Base-by-base conservation (phyloP, 2,113 vertebrate species). In the Catagonus wagneri region DNA sequence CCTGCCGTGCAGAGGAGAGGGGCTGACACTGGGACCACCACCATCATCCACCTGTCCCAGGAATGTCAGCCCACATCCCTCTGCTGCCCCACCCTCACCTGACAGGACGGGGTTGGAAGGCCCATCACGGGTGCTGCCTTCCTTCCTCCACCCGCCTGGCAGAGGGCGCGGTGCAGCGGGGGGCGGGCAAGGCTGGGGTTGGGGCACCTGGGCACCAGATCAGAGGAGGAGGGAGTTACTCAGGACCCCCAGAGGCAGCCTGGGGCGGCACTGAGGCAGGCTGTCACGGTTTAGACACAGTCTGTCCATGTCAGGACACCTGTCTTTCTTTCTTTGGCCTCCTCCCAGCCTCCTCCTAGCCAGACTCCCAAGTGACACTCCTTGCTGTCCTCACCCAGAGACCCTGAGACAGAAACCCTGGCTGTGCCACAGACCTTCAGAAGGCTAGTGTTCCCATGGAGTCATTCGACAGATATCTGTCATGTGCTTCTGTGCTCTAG, bases 61-160 rank as follows among this genome's bases (percentile, higher is more conserved):
- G 52, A 61, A 16, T 10, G 3, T 1, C 23, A 61, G 74, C 23
- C 12, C 16, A 69, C 2, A 15, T 22, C 36, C 71, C 54, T 44
- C 52, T 60, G 63, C 52, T 8, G 72, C 52, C 72, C 19, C 22
- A 22, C 29, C 54, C n/a, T 5, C 36, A 15, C 9, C 36, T 25
- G 74, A 32, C 65, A 63, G 65, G 65, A 50, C 0, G 1, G 63
- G 13, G 32, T 7, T 4, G 0, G 39, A 63, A 6, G 19, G 44
- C 74, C 54, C 23, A 22, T 50, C 0, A 3, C 22, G 25, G 36
- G 79, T 29, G 12, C 72, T 20, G 36, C 63, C 74, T 78, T 58
- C 54, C 63, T 52, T 61, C 23, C 32, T 61, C 36, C 19, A 32
- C 32, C 74, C 36, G 34, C 61, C 71, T 44, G 50, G 34, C 60